A percentile compares a stretch with the other conserved stretches of the same genome.
Evolutionary conservation across 2,113 vertebrate species (phyloP).

Genomic region (Gymnogyps californianus): DNA sequence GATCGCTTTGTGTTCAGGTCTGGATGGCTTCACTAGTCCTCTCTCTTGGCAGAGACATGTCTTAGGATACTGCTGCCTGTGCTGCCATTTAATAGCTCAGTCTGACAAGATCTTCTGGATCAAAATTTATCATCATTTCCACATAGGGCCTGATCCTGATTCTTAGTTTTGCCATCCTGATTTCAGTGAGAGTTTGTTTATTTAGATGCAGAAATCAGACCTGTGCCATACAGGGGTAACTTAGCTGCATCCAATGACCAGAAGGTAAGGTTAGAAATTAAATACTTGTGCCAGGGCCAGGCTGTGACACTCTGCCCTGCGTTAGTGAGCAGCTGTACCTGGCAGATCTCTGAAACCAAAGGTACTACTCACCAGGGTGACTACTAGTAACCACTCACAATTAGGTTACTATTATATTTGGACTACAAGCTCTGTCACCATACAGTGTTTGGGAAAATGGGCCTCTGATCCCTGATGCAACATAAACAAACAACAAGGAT

Average conservation of each 20-base stretch:
- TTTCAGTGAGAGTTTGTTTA: neutral
- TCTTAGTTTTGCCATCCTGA: neutral
- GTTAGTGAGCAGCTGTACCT: neutral
- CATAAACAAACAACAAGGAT: conserved; percentile 47
- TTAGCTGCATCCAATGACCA: neutral
- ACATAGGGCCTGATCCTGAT: neutral
- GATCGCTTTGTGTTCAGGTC: neutral
- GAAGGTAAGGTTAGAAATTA: neutral
- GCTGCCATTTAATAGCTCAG: neutral
- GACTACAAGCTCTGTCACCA: neutral
- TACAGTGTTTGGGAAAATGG: neutral
- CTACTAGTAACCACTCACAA: neutral
- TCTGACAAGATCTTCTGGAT: neutral
- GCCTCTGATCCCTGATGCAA: conserved; percentile 33
- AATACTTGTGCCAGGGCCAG: neutral
- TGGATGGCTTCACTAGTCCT: neutral
- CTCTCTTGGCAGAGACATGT: neutral
- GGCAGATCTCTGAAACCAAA: neutral
- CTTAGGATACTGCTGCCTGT: neutral
- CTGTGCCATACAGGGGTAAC: neutral
- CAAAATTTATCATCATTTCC: neutral
- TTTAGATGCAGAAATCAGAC: neutral
- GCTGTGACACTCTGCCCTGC: neutral
- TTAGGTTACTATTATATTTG: neutral
- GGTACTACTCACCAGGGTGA: neutral